Percentiles rank a stretch among this genome's conserved stretches.
Evolutionary conservation across 2,113 vertebrate species (phyloP).

Genomic region (Zonotrichia leucophrys): DNA sequence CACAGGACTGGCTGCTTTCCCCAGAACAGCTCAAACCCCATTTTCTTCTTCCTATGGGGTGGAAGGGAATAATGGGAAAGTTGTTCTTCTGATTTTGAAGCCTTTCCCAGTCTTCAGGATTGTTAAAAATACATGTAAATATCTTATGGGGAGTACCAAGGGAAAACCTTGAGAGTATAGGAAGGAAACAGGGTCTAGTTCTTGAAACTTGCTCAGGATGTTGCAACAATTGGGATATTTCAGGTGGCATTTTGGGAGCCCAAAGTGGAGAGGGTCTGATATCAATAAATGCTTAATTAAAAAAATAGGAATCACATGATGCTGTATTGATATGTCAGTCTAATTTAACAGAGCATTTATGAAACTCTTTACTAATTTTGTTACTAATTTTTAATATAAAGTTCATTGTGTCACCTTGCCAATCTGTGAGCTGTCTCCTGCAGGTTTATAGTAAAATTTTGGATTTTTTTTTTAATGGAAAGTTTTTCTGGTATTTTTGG

Average conservation of each 20-base stretch:
- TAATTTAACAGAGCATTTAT: background rate
- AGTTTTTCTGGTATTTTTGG: background rate
- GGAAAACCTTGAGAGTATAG: background rate
- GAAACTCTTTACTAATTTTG: background rate
- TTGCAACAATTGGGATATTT: background rate
- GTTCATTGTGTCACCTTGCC: background rate
- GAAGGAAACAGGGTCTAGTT: background rate
- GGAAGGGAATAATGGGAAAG: background rate
- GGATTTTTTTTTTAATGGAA: accelerated
- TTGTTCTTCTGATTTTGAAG: background rate
- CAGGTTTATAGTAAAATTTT: background rate
- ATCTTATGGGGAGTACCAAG: background rate
- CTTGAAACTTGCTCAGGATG: background rate
- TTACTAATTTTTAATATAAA: background rate
- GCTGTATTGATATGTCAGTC: background rate
- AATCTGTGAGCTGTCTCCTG: background rate
- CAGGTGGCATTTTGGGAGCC: background rate
- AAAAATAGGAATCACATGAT: background rate
- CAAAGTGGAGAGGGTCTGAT: background rate
- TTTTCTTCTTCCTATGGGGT: background rate
- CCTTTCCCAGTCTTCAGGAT: background rate
- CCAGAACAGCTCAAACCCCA: background rate
- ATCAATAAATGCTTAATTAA: background rate
- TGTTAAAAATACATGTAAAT: background rate
- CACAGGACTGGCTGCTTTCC: background rate